phyloP scores from a whole-genome alignment of 53 echinoderm and acorn worm genomes.

The Holothuria leucospilota region DNA sequence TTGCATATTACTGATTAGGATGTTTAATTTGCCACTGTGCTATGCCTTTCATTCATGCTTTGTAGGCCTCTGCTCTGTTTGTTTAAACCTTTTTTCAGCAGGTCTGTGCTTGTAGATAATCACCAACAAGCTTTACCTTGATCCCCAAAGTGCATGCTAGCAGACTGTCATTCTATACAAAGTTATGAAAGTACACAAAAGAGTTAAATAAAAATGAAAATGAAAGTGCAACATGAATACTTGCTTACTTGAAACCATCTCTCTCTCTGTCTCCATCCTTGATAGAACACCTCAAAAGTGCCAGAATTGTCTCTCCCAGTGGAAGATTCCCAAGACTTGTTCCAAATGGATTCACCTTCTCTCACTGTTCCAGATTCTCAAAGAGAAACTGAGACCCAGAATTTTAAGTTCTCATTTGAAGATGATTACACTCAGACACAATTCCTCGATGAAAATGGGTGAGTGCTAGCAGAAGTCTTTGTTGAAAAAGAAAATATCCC shows the following conservation, averaged over 20 bases:
- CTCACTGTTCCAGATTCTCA: slow-evolving; percentile 70
- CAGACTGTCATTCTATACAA: too few species aligned
- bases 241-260: neutral
- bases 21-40: too few species aligned
- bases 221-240: neutral
- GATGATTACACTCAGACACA: slow-evolving; percentile 95
- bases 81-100: too few species aligned
- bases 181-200: too few species aligned
- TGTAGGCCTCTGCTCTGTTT: too few species aligned
- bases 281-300: slow-evolving; percentile 63
- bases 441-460: slow-evolving; percentile 98
- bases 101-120: too few species aligned
- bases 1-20: too few species aligned
- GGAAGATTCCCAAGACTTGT: slow-evolving; percentile 94
- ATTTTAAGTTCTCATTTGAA: slow-evolving; percentile 92
- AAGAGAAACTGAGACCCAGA: slow-evolving; percentile 78
- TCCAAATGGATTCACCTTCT: slow-evolving; percentile 79
- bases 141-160: too few species aligned
- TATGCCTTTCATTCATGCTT: too few species aligned
- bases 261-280: neutral
- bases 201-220: too few species aligned
- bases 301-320: slow-evolving; percentile 83
- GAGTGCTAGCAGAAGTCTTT: neutral
- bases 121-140: too few species aligned
- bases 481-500: neutral